phyloP scores from a whole-genome alignment of 2,888 invertebrate genomes.

The Eilema griseolum region DNA sequence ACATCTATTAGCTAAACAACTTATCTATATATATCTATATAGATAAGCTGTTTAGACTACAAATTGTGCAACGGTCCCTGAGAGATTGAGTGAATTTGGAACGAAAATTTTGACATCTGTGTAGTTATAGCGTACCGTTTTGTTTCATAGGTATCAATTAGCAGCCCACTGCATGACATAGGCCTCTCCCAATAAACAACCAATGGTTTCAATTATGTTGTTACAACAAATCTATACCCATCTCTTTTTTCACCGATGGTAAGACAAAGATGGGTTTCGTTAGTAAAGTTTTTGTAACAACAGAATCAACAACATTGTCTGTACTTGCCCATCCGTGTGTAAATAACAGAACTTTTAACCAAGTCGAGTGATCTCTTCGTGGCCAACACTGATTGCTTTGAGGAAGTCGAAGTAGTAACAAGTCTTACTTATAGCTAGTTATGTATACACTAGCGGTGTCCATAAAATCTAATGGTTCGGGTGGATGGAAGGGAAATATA shows the following conservation, averaged over 20 bases:
- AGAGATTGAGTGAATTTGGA: no score
- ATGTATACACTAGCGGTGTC: conserved; percentile 26
- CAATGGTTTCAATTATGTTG: not conserved
- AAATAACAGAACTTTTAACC: conserved; percentile 45
- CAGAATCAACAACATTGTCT: conserved; percentile 9
- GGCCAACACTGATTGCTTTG: conserved; percentile 55
- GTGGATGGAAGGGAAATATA: conserved; percentile 36
- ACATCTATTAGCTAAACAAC: no score
- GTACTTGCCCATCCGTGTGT: conserved; percentile 35
- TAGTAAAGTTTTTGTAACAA: conserved; percentile 3
- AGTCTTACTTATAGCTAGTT: conserved; percentile 38
- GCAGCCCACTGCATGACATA: no score
- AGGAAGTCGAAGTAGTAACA: conserved; percentile 40
- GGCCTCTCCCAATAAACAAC: no score
- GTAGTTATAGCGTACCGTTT: no score
- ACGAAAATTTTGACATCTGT: no score
- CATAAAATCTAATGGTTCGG: conserved; percentile 43
- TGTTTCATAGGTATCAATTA: no score
- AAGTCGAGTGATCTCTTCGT: conserved; percentile 47
- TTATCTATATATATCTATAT: no score
- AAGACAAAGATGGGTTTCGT: conserved; percentile 17
- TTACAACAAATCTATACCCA: conserved; percentile 7
- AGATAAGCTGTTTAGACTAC: no score
- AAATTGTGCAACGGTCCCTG: no score
- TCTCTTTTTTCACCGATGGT: conserved; percentile 22